Percentiles rank a stretch among this genome's conserved stretches.
Conservation (phyloP, 2,888 invertebrate genomes). For the Drosophila bunnanda region DNA sequence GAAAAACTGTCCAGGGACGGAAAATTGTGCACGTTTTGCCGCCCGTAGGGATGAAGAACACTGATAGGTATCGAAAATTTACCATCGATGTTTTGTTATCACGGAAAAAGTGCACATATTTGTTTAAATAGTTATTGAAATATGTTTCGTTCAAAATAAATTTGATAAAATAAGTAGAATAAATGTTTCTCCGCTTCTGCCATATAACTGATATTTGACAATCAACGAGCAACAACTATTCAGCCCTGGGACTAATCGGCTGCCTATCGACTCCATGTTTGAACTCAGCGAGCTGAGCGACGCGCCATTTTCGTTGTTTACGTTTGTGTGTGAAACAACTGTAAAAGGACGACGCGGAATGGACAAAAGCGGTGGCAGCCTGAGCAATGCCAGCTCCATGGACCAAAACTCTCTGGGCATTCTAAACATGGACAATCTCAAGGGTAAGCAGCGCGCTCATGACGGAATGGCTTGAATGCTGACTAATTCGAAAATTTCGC, state of each 20-base stretch:
- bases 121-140: no score
- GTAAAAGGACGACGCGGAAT: slow-evolving; percentile 34
- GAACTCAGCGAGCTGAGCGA: slow-evolving; percentile 25
- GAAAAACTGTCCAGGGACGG: slow-evolving; percentile 17
- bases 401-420: slow-evolving; percentile 73
- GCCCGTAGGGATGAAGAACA: not conserved
- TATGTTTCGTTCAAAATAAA: no score
- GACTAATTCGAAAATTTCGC: not conserved
- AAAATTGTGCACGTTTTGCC: slow-evolving; percentile 23
- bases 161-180: no score
- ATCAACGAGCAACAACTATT: not conserved
- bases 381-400: slow-evolving; percentile 27
- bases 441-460: slow-evolving; percentile 52
- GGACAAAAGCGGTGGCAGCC: slow-evolving; percentile 52
- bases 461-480: not conserved
- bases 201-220: slow-evolving; percentile 1
- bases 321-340: slow-evolving; percentile 17
- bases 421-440: slow-evolving; percentile 76
- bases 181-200: no score
- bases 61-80: not conserved
- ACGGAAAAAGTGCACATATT: not conserved
- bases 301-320: slow-evolving; percentile 46
- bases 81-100: not conserved
- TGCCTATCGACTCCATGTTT: slow-evolving; percentile 41
- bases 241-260: slow-evolving; percentile 3